These are phyloP conservation scores for Acanthosepion lycidas DNA, from an alignment of 2,888 invertebrate genomes.

Conservation along the genomic window DNA sequence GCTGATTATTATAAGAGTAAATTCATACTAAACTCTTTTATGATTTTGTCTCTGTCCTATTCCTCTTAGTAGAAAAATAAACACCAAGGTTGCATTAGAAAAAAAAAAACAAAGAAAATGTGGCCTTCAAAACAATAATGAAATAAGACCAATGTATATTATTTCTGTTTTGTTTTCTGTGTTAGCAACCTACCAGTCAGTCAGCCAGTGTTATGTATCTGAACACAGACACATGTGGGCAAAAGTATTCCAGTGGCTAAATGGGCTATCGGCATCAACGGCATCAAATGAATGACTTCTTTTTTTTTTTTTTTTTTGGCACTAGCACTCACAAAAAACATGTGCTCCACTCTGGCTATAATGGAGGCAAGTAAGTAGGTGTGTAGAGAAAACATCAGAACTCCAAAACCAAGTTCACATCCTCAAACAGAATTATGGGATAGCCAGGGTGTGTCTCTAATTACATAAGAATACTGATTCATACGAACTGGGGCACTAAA, in stretches of 20 bases:
- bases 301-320: background rate
- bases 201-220: background rate
- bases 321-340: constrained; percentile 20
- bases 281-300: background rate
- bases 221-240: constrained; percentile 7
- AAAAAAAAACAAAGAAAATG: background rate
- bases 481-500: background rate
- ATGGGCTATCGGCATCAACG: constrained; percentile 5
- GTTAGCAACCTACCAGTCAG: background rate
- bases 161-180: background rate
- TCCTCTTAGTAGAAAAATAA: background rate
- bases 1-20: background rate
- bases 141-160: background rate
- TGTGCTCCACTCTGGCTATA: background rate
- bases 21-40: background rate
- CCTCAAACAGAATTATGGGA: constrained; percentile 22
- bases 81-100: background rate
- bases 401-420: background rate
- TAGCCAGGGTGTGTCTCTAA: constrained; percentile 21
- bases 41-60: background rate
- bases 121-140: background rate
- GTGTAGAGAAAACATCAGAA: background rate
- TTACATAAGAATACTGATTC: constrained; percentile 33
- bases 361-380: background rate
- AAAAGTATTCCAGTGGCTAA: constrained; percentile 16